A percentile compares a stretch with the other conserved stretches of the same genome.
phyloP scores from a whole-genome alignment of 2,113 vertebrate genomes.

The Cyphomyrus discorhynchus region DNA sequence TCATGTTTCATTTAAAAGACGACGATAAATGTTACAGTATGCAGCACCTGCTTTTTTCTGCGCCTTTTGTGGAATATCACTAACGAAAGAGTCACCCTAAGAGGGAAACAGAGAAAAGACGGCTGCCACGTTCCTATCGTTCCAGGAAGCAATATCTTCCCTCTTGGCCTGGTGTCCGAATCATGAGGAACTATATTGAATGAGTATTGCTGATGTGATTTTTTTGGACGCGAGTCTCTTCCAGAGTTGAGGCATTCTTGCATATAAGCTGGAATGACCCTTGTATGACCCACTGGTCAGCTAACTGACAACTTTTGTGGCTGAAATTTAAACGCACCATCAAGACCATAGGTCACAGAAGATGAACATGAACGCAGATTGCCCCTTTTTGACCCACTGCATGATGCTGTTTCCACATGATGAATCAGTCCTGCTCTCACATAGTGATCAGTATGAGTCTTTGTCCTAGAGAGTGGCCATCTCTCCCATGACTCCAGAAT shows the following conservation, averaged over 20 bases:
- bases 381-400: neutral
- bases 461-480: neutral
- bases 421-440: neutral
- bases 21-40: neutral
- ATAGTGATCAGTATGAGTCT: neutral
- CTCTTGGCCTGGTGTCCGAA: neutral
- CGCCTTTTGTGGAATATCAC: conserved; percentile 21
- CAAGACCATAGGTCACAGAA: neutral
- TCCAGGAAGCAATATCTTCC: neutral
- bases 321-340: neutral
- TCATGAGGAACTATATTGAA: neutral
- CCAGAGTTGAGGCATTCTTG: neutral
- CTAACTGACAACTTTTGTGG: neutral
- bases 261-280: neutral
- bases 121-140: neutral
- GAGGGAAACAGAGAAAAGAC: conserved; percentile 9
- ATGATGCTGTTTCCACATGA: neutral
- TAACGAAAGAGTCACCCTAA: conserved; percentile 13
- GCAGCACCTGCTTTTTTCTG: conserved; percentile 26
- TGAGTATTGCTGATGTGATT: neutral
- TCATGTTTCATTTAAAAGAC: neutral
- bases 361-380: neutral
- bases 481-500: neutral
- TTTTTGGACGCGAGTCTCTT: neutral
- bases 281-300: neutral